Percentiles rank a stretch among this genome's conserved stretches.
These are phyloP conservation scores for Martes martes DNA, from an alignment of 2,113 vertebrate species.

Conservation along the genomic window DNA sequence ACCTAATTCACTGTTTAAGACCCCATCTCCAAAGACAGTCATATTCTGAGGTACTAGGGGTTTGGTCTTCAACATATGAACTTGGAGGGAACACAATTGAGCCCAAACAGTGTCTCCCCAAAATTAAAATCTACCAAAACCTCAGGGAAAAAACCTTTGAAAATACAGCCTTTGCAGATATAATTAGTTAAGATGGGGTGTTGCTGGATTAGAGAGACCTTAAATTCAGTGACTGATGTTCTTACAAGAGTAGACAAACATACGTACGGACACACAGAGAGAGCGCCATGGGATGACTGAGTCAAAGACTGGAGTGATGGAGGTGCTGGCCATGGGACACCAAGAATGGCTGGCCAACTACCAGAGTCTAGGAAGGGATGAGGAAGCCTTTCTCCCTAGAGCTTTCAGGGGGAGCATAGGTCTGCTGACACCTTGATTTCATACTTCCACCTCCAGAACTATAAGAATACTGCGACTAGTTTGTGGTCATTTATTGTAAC, in stretches of 20 bases:
- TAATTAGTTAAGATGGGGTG: background rate
- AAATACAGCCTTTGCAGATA: background rate
- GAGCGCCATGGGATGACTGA: accelerated
- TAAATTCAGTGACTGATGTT: background rate
- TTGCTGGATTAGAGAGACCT: background rate
- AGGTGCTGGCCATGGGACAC: no score
- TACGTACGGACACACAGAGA: background rate
- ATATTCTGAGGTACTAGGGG: background rate
- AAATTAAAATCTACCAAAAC: background rate
- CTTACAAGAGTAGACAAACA: background rate
- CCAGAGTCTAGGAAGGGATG: background rate
- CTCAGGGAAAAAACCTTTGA: background rate
- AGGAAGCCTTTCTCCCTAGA: background rate
- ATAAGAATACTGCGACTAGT: background rate
- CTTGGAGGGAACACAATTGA: background rate
- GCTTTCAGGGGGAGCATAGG: background rate
- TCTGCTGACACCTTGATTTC: background rate
- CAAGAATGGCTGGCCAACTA: background rate
- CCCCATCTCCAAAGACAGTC: background rate
- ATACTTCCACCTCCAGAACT: background rate
- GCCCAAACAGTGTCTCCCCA: background rate
- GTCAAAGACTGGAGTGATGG: background rate
- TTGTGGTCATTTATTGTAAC: background rate
- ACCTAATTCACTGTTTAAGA: background rate
- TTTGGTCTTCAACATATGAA: background rate